Evolutionary conservation across 2,888 invertebrate species (phyloP).

Genomic region (Erebia ligea): DNA sequence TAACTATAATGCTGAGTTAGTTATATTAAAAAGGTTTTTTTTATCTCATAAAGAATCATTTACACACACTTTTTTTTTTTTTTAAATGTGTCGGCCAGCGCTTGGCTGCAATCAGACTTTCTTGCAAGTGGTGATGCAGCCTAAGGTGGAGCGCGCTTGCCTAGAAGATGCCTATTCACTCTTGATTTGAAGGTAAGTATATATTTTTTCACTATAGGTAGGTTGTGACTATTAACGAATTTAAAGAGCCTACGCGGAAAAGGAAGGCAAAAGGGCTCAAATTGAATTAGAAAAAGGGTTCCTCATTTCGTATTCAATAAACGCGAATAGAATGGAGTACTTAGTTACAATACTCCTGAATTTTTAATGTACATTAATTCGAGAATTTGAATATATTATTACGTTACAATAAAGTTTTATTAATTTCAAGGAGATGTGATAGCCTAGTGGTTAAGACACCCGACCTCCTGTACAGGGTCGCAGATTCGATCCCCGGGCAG

Average conservation of each 20-base stretch:
- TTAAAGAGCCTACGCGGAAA: constrained; percentile 19
- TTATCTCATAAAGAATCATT: too few relatives aligned
- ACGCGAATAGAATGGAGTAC: constrained; percentile 24
- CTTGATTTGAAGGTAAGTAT: too few relatives aligned
- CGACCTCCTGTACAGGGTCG: neutral
- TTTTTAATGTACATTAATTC: constrained; percentile 34
- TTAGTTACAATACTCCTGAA: constrained; percentile 25
- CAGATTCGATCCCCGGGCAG: neutral
- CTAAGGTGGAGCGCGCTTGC: too few relatives aligned
- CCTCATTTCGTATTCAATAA: constrained; percentile 37
- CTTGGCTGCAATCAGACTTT: too few relatives aligned
- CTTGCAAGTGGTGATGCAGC: too few relatives aligned
- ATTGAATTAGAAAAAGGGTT: constrained; percentile 37
- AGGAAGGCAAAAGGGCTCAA: constrained; percentile 25
- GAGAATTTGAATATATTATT: constrained; percentile 34
- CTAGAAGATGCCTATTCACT: too few relatives aligned
- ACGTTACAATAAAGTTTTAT: neutral
- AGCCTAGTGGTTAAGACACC: too few relatives aligned
- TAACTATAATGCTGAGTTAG: too few relatives aligned
- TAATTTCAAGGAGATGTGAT: neutral
- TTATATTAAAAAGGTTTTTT: too few relatives aligned
- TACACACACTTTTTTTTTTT: too few relatives aligned
- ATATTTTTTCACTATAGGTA: too few relatives aligned
- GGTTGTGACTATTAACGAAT: neutral
- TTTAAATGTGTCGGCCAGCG: too few relatives aligned